Evolutionary conservation across 2,888 invertebrate species (phyloP).

Genomic region (Calliopum simillimum): DNA sequence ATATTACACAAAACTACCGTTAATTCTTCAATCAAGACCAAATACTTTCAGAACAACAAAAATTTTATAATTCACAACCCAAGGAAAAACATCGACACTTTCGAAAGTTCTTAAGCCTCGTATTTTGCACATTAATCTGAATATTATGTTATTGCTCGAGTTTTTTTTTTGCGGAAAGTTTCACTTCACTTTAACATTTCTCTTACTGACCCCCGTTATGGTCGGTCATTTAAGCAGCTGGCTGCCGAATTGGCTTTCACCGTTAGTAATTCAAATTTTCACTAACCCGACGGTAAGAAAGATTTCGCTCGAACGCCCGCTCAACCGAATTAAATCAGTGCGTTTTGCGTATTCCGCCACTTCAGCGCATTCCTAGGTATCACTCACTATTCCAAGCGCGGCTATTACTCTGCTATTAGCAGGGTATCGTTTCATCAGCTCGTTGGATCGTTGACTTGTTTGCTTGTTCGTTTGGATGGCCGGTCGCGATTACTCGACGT

Average conservation of each 20-base stretch:
- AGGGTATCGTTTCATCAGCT: conserved; percentile 16
- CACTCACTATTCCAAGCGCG: conserved; percentile 6
- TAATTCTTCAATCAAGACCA: too few relatives aligned
- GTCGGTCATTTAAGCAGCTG: too few relatives aligned
- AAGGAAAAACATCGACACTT: too few relatives aligned
- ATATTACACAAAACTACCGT: too few relatives aligned
- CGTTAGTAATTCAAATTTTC: background rate
- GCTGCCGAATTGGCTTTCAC: background rate
- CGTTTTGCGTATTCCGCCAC: background rate
- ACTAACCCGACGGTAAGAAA: background rate
- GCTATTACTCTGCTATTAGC: conserved; percentile 17
- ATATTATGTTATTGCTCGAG: too few relatives aligned
- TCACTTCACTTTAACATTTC: too few relatives aligned
- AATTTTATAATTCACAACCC: too few relatives aligned
- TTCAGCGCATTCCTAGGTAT: conserved; percentile 15
- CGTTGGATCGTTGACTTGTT: background rate
- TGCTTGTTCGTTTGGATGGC: conserved; percentile 5
- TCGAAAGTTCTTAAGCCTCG: too few relatives aligned
- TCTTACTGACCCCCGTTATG: too few relatives aligned
- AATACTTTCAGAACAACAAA: too few relatives aligned
- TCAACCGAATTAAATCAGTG: conserved; percentile 9
- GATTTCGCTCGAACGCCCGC: conserved; percentile 8
- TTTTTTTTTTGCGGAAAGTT: too few relatives aligned
- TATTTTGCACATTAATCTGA: too few relatives aligned
- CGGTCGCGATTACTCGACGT: conserved; percentile 1